A percentile compares a stretch with the other conserved stretches of the same genome.
These are phyloP conservation scores for Aeoliscus strigatus DNA, from an alignment of 2,797 vertebrate genomes.

Conservation along the genomic window DNA sequence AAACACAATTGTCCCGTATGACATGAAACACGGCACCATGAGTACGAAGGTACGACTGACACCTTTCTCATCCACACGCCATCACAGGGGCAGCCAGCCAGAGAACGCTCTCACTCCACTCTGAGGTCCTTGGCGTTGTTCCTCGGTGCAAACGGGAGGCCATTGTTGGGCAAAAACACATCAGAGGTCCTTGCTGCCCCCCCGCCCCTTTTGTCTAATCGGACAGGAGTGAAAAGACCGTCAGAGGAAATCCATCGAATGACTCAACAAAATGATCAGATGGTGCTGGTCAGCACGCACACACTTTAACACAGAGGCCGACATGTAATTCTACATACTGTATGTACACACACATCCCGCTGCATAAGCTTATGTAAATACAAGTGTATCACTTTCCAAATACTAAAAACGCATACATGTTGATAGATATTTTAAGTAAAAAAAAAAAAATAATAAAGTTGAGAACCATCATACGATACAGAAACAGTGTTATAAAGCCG, in stretches of 20 bases:
- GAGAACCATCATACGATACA: conserved; percentile 58
- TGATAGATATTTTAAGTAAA: conserved; percentile 73
- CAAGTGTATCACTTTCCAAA: conserved; percentile 74
- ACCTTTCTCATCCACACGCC: conserved; percentile 27
- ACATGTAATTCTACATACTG: conserved; percentile 50
- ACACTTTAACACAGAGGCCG: conserved; percentile 35
- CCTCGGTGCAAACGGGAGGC: conserved; percentile 14
- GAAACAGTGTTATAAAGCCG: conserved; percentile 74
- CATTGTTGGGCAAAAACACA: conserved; percentile 5
- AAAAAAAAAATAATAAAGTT: conserved; percentile 49
- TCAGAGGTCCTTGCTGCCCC: conserved; percentile 17
- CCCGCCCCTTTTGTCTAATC: conserved; percentile 39
- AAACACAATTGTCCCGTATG: conserved; percentile 20
- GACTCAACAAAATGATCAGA: conserved; percentile 32
- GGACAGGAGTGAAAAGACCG: conserved; percentile 34
- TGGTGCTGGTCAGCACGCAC: conserved; percentile 6
- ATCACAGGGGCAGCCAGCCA: conserved; percentile 5
- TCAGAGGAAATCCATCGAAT: conserved; percentile 27
- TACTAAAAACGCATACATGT: conserved; percentile 75
- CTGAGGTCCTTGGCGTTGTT: conserved; percentile 8
- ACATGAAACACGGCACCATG: conserved; percentile 11
- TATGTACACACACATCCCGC: conserved; percentile 39
- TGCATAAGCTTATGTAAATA: conserved; percentile 80
- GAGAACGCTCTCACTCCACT: too few relatives aligned
- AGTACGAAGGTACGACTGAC: conserved; percentile 16